These are phyloP conservation scores for Mechanitis messenoides DNA, from an alignment of 2,888 invertebrate genomes.

Conservation along the genomic window DNA sequence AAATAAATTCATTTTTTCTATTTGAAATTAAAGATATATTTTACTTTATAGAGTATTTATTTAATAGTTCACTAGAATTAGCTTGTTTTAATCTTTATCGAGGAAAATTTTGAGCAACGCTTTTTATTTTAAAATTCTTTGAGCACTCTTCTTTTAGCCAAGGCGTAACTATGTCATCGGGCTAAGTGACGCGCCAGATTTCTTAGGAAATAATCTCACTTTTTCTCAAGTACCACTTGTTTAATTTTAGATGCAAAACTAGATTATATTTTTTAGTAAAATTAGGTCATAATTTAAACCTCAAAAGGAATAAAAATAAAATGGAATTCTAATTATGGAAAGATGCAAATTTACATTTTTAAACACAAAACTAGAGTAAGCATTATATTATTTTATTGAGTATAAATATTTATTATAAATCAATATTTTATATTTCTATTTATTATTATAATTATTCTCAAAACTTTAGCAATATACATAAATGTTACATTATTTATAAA, in stretches of 20 bases:
- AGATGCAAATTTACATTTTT: too few relatives aligned
- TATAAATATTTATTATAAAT: too few relatives aligned
- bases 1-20: too few relatives aligned
- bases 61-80: not conserved
- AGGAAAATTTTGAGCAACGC: slow-evolving; percentile 7
- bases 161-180: slow-evolving; percentile 23
- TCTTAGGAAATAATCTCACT: slow-evolving; percentile 24
- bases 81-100: not conserved
- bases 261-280: slow-evolving; percentile 1
- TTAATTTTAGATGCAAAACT: slow-evolving; percentile 15
- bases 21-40: too few relatives aligned
- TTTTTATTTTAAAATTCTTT: slow-evolving; percentile 7
- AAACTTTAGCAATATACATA: not conserved
- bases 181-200: slow-evolving; percentile 20
- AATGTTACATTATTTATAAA: not conserved
- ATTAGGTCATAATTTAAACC: slow-evolving; percentile 6
- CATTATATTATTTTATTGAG: too few relatives aligned
- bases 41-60: not conserved
- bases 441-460: not conserved
- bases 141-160: slow-evolving; percentile 6
- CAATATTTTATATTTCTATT: not conserved
- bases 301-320: not conserved
- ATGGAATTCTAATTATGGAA: not conserved
- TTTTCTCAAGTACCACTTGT: slow-evolving; percentile 22
- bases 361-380: too few relatives aligned